Conservation (phyloP, 2,797 vertebrate species). For the Arremon brunneinucha region DNA sequence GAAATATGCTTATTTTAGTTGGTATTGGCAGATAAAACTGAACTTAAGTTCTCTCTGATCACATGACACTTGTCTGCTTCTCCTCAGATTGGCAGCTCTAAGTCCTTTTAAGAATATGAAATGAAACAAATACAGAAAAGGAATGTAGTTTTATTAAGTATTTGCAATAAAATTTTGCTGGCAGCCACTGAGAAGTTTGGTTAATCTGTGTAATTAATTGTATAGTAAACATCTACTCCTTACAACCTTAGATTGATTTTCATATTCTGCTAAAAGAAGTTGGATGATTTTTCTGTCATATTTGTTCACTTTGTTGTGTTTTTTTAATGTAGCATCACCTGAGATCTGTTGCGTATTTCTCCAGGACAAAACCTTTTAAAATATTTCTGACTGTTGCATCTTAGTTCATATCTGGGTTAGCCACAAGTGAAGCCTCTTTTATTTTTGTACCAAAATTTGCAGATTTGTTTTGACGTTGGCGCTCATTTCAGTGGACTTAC, state of each 20-base stretch:
- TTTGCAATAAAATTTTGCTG: not conserved
- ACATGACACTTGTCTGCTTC: not conserved
- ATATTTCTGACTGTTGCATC: not conserved
- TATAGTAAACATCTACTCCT: not conserved
- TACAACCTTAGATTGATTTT: not conserved
- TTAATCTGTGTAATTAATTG: not conserved
- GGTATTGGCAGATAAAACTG: not conserved
- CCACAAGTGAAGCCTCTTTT: not conserved
- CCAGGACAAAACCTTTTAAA: not conserved
- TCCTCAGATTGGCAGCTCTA: not conserved
- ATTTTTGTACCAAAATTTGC: not conserved
- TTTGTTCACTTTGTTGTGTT: not conserved
- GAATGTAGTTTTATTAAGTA: not conserved
- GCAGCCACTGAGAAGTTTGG: not conserved
- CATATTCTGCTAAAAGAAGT: not conserved
- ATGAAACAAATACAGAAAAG: not conserved
- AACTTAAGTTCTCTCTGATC: not conserved
- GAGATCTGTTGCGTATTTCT: not conserved
- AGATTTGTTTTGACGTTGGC: not conserved
- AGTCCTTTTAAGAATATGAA: not conserved
- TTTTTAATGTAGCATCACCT: not conserved
- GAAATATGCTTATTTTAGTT: not conserved
- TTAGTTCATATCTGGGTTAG: not conserved
- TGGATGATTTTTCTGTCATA: not conserved
- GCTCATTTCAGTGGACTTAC: not conserved